phyloP scores from a whole-genome alignment of 2,113 vertebrate genomes.

The Carettochelys insculpta region DNA sequence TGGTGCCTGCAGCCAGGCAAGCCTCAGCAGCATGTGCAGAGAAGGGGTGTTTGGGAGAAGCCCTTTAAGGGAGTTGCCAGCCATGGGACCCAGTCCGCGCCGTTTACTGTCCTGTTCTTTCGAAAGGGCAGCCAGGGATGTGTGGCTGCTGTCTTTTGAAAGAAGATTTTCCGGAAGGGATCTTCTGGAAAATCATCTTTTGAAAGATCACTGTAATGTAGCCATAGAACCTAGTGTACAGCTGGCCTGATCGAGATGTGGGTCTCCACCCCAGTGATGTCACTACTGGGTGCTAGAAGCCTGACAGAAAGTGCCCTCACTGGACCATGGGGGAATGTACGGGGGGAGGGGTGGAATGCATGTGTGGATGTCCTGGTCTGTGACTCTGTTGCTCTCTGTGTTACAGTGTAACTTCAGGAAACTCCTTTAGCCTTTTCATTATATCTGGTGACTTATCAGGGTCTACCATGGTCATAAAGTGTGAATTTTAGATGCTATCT shows the following conservation, averaged over 20 bases:
- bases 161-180: too few species aligned
- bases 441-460: background rate
- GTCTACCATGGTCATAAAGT: background rate
- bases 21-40: too few species aligned
- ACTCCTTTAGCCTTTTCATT: background rate
- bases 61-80: too few species aligned
- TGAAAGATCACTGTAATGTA: too few species aligned
- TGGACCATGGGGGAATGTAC: background rate
- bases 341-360: background rate
- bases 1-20: too few species aligned
- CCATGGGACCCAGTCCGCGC: too few species aligned
- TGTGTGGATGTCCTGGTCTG: background rate
- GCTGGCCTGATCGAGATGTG: background rate
- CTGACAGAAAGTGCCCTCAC: background rate
- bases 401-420: background rate
- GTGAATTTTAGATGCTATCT: background rate
- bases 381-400: accelerated
- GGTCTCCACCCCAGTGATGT: background rate
- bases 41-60: too few species aligned
- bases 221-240: background rate
- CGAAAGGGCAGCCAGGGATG: too few species aligned
- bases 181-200: too few species aligned
- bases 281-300: background rate
- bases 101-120: too few species aligned
- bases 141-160: too few species aligned